phyloP scores from a whole-genome alignment of 2,113 vertebrate genomes.

The Mastomys natalensis region DNA sequence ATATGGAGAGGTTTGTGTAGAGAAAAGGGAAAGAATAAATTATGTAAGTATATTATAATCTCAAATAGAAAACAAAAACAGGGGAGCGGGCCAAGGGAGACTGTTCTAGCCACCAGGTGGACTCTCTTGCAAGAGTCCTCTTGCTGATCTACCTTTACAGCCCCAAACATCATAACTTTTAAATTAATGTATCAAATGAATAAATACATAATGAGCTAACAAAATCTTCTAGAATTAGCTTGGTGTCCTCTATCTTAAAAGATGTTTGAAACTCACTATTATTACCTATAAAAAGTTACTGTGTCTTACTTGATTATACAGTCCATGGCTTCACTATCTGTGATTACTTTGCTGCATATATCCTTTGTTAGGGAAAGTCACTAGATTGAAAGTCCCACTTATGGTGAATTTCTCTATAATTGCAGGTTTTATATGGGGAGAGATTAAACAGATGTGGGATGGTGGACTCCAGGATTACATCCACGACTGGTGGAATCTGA shows the following conservation, averaged over 20 bases:
- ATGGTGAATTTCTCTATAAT: constrained; percentile 77
- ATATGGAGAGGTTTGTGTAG: background rate
- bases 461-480: constrained; percentile 97
- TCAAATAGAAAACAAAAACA: background rate
- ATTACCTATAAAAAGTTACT: background rate
- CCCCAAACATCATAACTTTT: background rate
- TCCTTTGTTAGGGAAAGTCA: background rate
- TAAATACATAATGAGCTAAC: background rate
- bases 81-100: background rate
- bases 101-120: background rate
- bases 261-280: background rate
- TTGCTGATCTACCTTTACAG: background rate
- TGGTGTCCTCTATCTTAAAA: background rate
- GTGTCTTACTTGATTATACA: background rate
- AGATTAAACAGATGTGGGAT: constrained; percentile 99
- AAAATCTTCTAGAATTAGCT: constrained; percentile 3
- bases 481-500: constrained; percentile 99
- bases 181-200: background rate
- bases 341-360: background rate
- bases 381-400: constrained; percentile 57
- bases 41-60: background rate
- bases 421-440: constrained; percentile 98
- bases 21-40: background rate
- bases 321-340: background rate
- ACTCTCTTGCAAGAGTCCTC: background rate